These are phyloP conservation scores for Argynnis bischoffii DNA, from an alignment of 2,888 invertebrate genomes.

Conservation along the genomic window DNA sequence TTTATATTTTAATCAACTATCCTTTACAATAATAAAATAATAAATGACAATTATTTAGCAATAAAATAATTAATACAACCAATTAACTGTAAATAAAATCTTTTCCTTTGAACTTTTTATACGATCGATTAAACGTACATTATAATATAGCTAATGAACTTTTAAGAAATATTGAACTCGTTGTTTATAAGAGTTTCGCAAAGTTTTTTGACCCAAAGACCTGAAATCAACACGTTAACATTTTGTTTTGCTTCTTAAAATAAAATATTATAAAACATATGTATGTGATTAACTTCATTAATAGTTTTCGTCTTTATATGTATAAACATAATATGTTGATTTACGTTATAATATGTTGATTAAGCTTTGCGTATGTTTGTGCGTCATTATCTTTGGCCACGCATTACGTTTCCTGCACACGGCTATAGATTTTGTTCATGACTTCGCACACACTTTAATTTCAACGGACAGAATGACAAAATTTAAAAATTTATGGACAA, in stretches of 20 bases:
- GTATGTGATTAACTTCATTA: background rate
- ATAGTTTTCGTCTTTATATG: background rate
- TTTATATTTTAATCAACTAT: no score
- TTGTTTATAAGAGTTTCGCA: slow-evolving; percentile 7
- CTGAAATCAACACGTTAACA: background rate
- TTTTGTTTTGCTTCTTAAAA: slow-evolving; percentile 9
- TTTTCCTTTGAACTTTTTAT: no score
- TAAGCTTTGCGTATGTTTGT: slow-evolving; percentile 3
- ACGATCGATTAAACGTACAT: background rate
- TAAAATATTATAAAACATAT: slow-evolving; percentile 11
- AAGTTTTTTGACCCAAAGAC: slow-evolving; percentile 2
- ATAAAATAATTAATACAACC: no score
- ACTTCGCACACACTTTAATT: no score
- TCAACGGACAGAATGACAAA: no score
- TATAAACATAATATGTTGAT: background rate
- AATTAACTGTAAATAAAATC: no score
- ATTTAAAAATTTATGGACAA: no score
- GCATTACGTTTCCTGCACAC: background rate
- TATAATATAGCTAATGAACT: background rate
- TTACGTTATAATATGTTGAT: background rate
- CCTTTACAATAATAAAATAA: no score
- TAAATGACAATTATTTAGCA: no score
- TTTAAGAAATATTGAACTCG: background rate
- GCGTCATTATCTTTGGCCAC: background rate
- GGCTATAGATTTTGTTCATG: no score